phyloP scores from a whole-genome alignment of 2,888 invertebrate genomes.

The Dichetophora obliterata region DNA sequence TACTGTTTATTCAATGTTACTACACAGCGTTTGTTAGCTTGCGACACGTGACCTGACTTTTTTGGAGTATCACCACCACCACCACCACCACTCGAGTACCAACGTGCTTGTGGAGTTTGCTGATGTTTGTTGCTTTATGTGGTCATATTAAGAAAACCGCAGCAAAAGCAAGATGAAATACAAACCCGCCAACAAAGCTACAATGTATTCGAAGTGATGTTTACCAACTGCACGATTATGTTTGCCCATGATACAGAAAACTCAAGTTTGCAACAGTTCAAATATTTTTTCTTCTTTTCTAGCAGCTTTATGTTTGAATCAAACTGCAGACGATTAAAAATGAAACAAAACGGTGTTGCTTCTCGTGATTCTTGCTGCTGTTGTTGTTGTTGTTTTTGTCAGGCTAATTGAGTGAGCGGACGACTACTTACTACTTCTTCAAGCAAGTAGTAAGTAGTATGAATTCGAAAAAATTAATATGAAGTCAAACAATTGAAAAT shows the following conservation, averaged over 20 bases:
- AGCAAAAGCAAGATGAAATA: neutral
- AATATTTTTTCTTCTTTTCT: conserved; percentile 60
- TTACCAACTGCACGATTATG: conserved; percentile 53
- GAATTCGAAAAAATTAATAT: neutral
- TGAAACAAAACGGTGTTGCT: neutral
- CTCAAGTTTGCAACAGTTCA: conserved; percentile 70
- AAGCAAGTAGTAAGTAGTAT: neutral
- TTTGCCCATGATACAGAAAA: conserved; percentile 65
- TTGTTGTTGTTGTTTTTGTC: neutral
- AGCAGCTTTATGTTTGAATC: conserved; percentile 51
- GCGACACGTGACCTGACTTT: too few relatives aligned
- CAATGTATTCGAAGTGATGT: neutral
- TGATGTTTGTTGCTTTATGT: neutral
- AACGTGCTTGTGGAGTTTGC: too few relatives aligned
- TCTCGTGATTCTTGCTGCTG: neutral
- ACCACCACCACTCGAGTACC: too few relatives aligned
- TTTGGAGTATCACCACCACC: too few relatives aligned
- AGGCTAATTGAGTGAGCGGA: neutral
- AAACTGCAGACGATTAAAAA: conserved; percentile 37
- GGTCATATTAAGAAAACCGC: neutral
- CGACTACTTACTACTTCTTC: neutral
- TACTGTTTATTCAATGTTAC: too few relatives aligned
- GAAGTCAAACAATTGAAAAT: neutral
- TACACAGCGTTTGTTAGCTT: too few relatives aligned
- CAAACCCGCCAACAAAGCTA: neutral